phyloP scores from a whole-genome alignment of 1,140 invertebrate genomes.

The Megalopta genalis region DNA sequence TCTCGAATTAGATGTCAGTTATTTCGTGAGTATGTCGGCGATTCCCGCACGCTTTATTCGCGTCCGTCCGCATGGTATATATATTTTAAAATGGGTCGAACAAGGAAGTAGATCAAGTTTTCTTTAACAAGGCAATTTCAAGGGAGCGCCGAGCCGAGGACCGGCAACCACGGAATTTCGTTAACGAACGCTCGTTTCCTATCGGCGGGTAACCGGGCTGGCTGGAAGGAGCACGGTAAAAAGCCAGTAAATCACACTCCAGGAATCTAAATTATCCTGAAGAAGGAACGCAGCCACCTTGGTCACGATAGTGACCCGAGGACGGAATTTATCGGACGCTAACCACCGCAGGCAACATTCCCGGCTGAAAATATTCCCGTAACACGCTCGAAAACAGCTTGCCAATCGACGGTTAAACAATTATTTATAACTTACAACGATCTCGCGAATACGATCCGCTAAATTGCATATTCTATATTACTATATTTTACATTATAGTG shows the following conservation, averaged over 20 bases:
- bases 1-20: too few relatives aligned
- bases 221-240: slow-evolving; percentile 56
- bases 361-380: slow-evolving; percentile 66
- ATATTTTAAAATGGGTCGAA: background rate
- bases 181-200: slow-evolving; percentile 23
- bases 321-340: slow-evolving; percentile 72
- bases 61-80: background rate
- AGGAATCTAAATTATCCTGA: slow-evolving; percentile 73
- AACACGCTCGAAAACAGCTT: slow-evolving; percentile 50
- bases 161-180: slow-evolving; percentile 25
- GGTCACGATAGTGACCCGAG: slow-evolving; percentile 57
- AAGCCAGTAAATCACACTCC: slow-evolving; percentile 69
- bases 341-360: slow-evolving; percentile 67
- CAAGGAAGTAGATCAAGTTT: background rate
- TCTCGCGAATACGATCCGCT: too few relatives aligned
- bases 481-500: too few relatives aligned
- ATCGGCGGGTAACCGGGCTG: slow-evolving; percentile 29
- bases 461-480: too few relatives aligned
- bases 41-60: background rate
- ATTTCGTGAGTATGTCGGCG: background rate
- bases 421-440: background rate
- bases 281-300: slow-evolving; percentile 68
- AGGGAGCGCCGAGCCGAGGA: slow-evolving; percentile 21
- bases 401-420: background rate
- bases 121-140: slow-evolving; percentile 11